Conservation (phyloP, 2,113 vertebrate genomes). For the Crocuta crocuta region DNA sequence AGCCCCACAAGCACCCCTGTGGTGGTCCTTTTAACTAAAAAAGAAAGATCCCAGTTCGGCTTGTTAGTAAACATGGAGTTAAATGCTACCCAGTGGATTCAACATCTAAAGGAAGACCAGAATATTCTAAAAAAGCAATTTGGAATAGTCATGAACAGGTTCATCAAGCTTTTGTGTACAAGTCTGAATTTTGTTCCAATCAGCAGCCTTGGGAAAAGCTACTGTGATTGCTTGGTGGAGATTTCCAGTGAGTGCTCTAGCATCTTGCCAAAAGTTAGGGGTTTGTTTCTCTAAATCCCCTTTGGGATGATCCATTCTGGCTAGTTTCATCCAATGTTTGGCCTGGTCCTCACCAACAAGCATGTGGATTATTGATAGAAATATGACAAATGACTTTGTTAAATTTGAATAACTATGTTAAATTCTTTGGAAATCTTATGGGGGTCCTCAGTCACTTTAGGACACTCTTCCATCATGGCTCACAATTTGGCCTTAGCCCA, state of each 20-base stretch:
- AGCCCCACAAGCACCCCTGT: background rate
- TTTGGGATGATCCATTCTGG: background rate
- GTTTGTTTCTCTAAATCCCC: background rate
- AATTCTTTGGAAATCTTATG: background rate
- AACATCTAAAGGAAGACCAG: background rate
- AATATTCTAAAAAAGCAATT: background rate
- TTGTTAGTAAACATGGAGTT: background rate
- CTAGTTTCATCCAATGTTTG: background rate
- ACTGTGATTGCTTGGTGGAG: background rate
- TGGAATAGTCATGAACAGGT: background rate
- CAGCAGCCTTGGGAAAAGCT: background rate
- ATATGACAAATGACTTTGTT: background rate
- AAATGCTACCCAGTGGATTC: background rate
- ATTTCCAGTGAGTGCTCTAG: background rate
- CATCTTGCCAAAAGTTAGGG: background rate
- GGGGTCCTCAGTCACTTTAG: background rate
- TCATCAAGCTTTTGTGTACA: background rate
- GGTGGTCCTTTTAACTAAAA: background rate
- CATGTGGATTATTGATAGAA: background rate
- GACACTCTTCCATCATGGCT: background rate
- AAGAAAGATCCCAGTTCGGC: background rate
- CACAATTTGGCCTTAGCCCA: background rate
- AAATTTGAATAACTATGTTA: background rate
- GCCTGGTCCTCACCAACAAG: background rate
- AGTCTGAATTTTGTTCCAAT: background rate